Conservation (phyloP, 2,113 vertebrate species). For the Rhabdomys dilectus region DNA sequence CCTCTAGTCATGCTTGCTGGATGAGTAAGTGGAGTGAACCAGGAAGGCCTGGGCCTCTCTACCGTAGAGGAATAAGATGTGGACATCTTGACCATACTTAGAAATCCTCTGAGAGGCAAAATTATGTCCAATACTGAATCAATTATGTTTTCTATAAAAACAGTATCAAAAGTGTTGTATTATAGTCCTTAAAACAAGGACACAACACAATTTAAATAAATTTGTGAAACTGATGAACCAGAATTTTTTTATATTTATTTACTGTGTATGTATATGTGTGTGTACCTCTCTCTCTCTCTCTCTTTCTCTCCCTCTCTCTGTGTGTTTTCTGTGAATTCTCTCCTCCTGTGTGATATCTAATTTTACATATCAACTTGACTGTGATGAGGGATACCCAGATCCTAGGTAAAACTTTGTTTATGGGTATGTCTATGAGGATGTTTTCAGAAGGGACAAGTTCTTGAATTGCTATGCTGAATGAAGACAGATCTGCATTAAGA, state of each 20-base stretch:
- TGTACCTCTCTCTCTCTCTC: no score
- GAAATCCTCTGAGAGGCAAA: background rate
- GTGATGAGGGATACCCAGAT: background rate
- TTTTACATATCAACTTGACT: background rate
- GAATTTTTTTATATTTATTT: background rate
- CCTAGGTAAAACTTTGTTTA: background rate
- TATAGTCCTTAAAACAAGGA: background rate
- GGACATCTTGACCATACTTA: constrained; percentile 25
- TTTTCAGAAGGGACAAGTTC: background rate
- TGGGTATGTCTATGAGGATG: background rate
- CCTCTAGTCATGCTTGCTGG: background rate
- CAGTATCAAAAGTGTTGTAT: background rate
- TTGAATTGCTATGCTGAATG: background rate
- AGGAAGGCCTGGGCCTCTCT: background rate
- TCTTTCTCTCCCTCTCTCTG: background rate
- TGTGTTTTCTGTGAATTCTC: background rate
- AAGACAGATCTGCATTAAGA: background rate
- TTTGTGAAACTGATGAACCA: background rate
- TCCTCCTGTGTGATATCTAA: background rate
- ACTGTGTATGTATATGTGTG: background rate
- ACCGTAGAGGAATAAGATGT: background rate
- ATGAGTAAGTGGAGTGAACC: background rate
- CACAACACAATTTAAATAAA: background rate
- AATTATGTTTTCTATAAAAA: constrained; percentile 24
- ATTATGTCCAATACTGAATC: background rate